Percentiles rank a stretch among this genome's conserved stretches.
These are phyloP conservation scores for Carlito syrichta DNA, from an alignment of 2,113 vertebrate genomes.

Conservation along the genomic window DNA sequence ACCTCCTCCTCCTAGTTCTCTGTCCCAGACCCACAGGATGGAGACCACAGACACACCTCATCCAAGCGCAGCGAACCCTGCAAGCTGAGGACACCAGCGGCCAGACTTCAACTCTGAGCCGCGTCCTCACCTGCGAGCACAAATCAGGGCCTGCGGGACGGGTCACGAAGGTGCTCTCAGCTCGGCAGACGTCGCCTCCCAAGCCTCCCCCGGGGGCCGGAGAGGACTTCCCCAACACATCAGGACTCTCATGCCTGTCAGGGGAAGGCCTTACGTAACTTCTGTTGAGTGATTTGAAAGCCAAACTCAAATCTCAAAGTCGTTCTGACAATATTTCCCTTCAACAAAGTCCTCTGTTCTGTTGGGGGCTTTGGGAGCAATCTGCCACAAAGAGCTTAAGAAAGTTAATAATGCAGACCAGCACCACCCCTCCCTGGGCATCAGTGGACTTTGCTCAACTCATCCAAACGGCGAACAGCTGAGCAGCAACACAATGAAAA, in stretches of 20 bases:
- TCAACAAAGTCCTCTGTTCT: constrained; percentile 29
- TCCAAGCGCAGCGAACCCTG: neutral
- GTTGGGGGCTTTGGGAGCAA: constrained; percentile 52
- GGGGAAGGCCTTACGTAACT: neutral
- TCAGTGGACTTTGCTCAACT: constrained; percentile 36
- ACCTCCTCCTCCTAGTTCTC: neutral
- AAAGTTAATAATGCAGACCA: constrained; percentile 33
- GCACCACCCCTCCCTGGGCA: constrained; percentile 29
- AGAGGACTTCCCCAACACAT: neutral
- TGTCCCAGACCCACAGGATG: neutral
- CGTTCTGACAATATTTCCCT: constrained; percentile 54
- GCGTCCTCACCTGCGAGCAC: too few species aligned
- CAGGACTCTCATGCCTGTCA: neutral
- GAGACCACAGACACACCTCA: neutral
- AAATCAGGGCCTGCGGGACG: neutral
- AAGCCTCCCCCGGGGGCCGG: neutral
- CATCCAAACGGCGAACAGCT: constrained; percentile 30
- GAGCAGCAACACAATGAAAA: constrained; percentile 22
- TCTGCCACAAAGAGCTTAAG: constrained; percentile 17
- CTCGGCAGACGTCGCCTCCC: neutral
- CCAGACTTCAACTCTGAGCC: neutral
- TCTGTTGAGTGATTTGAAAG: constrained; percentile 37
- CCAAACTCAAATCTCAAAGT: constrained; percentile 43
- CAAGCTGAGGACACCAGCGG: neutral
- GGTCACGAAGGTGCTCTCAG: neutral